Evolutionary conservation across 2,113 vertebrate species (phyloP), one percentile per base, ranked within the genome.

Genomic region (Malurus elegans): DNA sequence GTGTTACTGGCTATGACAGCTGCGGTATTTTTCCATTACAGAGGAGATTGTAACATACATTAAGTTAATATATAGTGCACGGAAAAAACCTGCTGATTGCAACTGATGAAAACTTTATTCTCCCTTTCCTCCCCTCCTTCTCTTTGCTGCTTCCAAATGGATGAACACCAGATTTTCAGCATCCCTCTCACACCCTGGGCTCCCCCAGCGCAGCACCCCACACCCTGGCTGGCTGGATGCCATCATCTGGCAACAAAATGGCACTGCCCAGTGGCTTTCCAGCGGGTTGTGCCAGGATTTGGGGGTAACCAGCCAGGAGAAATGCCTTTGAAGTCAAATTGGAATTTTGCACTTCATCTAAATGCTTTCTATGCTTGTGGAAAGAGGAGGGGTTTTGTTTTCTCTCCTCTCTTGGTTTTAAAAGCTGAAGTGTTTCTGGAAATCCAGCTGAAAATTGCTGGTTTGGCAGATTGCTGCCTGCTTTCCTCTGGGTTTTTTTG

Each of bases 281-380:
- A 86, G 45, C 5, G 38, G 50, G 8, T 61, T 56, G 66, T 94
- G 94, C 95, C 95, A 94, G 90, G 64, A 72, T 93, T 54, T 60
- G 50, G 85, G 92, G 48, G 53, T 91, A 64, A 67, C 85, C 5
- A 42, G 83, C 90, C 91, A 89, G 82, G 66, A 96, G 79, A 96
- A 95, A 93, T 19, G 66, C 36, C 69, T 97, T 95, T 97, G 96
- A 96, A 96, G 62, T 91, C 57, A 50, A 44, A 71, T 36, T 32
- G 81, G 92, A 97, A 96, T 97, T 94, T 96, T 94, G 71, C 96
- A 97, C 95, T 84, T 97, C 92, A 93, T 96, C 82, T 34, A 69
- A 86, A 50, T 84, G 72, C 94, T 95, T 96, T 86, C 82, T 94
- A 5, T 58, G 85, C 87, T 90, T 42, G 40, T 72, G 48, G 69